A percentile compares a stretch with the other conserved stretches of the same genome.
Evolutionary conservation across 1,140 invertebrate genomes (phyloP).

Genomic region (Scaptomyza pallida): DNA sequence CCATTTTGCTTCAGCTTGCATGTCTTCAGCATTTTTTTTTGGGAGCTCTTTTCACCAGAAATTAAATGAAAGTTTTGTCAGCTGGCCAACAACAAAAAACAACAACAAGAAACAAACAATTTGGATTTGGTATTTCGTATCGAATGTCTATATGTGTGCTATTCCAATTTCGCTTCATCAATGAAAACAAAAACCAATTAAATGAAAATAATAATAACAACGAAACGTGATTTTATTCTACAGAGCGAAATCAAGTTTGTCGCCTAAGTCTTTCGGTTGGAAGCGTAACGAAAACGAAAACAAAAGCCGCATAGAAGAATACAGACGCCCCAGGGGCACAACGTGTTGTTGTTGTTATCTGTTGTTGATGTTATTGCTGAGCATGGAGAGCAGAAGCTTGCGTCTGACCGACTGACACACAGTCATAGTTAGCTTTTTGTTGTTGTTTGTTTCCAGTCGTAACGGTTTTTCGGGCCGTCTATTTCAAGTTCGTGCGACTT

Average conservation of each 20-base stretch:
- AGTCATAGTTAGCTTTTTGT: conserved; percentile 36
- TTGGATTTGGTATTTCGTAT: conserved; percentile 38
- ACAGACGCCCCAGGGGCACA: conserved; percentile 14
- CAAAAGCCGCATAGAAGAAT: conserved; percentile 47
- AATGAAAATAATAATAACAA: conserved; percentile 46
- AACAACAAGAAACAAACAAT: neutral
- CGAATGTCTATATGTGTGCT: conserved; percentile 29
- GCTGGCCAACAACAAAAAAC: neutral
- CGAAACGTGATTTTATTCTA: conserved; percentile 26
- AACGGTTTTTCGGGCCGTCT: too few species aligned
- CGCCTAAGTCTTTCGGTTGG: conserved; percentile 79
- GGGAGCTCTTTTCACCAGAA: conserved; percentile 56
- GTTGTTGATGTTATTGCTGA: too few species aligned
- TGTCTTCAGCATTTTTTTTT: conserved; percentile 22
- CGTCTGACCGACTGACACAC: conserved; percentile 73
- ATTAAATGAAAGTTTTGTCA: conserved; percentile 71
- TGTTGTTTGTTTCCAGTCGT: conserved; percentile 29
- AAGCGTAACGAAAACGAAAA: conserved; percentile 79
- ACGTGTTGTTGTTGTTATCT: neutral
- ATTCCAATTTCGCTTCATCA: conserved; percentile 36
- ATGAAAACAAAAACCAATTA: conserved; percentile 61
- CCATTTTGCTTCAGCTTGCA: conserved; percentile 26
- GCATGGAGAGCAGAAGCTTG: conserved; percentile 15
- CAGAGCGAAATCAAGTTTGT: conserved; percentile 70
- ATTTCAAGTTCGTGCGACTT: conserved; percentile 55